Conservation (phyloP, 2,797 vertebrate genomes). For the Eutrigla gurnardus region DNA sequence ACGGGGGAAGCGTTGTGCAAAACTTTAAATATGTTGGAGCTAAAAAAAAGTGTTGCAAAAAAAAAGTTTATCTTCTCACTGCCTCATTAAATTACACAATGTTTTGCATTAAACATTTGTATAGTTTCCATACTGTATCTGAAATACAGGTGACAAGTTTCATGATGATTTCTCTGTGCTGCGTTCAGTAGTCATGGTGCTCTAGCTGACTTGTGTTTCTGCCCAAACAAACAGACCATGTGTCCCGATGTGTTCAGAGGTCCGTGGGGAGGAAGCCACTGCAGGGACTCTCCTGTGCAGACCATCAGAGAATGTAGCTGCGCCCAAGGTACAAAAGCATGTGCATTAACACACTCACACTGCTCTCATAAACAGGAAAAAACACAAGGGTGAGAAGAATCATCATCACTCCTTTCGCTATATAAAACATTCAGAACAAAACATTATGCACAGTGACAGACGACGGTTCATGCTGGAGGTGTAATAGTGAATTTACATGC, state of each 20-base stretch:
- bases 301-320: slow-evolving; percentile 92
- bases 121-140: neutral
- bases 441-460: slow-evolving; percentile 23
- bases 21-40: neutral
- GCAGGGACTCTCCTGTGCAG: slow-evolving; percentile 96
- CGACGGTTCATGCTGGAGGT: neutral
- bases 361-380: slow-evolving; percentile 18
- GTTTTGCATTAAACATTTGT: neutral
- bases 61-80: neutral
- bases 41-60: neutral
- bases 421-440: neutral
- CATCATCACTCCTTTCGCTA: neutral
- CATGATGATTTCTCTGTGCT: neutral
- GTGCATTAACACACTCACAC: neutral
- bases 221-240: slow-evolving; percentile 89
- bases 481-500: neutral
- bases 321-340: slow-evolving; percentile 83
- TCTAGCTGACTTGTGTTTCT: slow-evolving; percentile 50
- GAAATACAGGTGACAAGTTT: neutral
- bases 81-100: neutral
- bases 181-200: slow-evolving; percentile 12
- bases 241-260: slow-evolving; percentile 96
- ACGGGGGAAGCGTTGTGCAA: too few species aligned
- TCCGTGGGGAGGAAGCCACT: slow-evolving; percentile 93
- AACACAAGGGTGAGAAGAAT: slow-evolving; percentile 12